Conservation (phyloP, 2,888 invertebrate genomes). For the Mesoligia furuncula region DNA sequence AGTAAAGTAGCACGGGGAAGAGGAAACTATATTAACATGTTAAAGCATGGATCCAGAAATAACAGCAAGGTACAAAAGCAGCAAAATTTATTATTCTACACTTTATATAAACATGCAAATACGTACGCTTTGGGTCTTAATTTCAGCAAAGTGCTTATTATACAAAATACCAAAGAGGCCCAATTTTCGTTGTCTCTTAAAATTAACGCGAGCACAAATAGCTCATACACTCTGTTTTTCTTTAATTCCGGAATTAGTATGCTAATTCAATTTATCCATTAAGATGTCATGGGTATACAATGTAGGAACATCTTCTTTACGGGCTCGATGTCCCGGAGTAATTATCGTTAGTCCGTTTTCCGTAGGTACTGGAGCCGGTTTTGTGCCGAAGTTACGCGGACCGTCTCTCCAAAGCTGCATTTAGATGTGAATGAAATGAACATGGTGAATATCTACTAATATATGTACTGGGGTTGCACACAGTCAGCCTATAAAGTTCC, state of each 20-base stretch:
- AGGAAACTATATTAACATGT: background rate
- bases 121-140: background rate
- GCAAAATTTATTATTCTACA: background rate
- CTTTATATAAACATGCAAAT: constrained; percentile 21
- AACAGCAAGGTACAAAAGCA: background rate
- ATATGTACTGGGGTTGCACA: background rate
- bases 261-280: constrained; percentile 44
- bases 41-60: background rate
- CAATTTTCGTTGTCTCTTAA: constrained; percentile 21
- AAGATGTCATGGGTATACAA: constrained; percentile 1
- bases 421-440: background rate
- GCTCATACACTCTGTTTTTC: constrained; percentile 36
- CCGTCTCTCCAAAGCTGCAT: background rate
- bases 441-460: background rate
- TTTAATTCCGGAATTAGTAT: constrained; percentile 45
- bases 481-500: no score
- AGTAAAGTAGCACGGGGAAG: background rate
- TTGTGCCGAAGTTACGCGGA: no score
- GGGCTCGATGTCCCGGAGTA: background rate
- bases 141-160: constrained; percentile 21
- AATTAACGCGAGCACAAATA: constrained; percentile 28
- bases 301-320: constrained; percentile 13
- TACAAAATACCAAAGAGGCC: constrained; percentile 2
- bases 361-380: background rate
- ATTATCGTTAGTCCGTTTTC: background rate